Base-by-base conservation (phyloP, 92 coral and sea anemone genomes). In the Phenganax subtilis region DNA sequence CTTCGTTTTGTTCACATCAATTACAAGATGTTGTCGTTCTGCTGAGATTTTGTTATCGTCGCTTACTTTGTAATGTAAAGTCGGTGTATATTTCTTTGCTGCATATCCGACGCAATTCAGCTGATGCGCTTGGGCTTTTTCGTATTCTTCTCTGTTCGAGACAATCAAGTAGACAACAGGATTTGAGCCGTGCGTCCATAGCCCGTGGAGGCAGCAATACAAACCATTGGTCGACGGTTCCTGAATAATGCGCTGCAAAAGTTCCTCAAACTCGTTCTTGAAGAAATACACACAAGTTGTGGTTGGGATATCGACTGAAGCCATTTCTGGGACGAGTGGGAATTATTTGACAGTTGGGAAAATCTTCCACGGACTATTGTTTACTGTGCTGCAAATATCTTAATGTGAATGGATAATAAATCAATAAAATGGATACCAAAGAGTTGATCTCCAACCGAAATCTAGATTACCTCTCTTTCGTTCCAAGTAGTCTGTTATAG, bases 131-230 rank as follows among this genome's bases (percentile, higher is more conserved):
- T 0, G 16, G 1, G 73, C 73, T 16, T 68, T 12, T 0, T 68
- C 30, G 8, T 0, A 6, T 68, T 68, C 73, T 10, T 29, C 16
- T 20, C 11, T 0, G 11, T 14, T 6, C 15, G 73, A 68, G 52
- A 68, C 73, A 15, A 68, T 20, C 37, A 68, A 28, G 16, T 68
- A 20, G 30, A 68, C 30, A 9, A 68, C 73, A 44, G 47, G 7
- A 44, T 68, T 68, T 17, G 73, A 68, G 47, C 73, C 47, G 54
- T 68, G 73, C 20, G 73, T 68, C 73, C 73, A 68, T 14, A 68
- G 54, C 7, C 73, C 73, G 52, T 68, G 47, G 31, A 68, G 16
- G n/a, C 47, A 68, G 14, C 53, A 68, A 37, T 54, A 1, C 16
- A 68, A 68, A 14, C 73, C 73, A 7, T 37, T 9, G 12, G 0